Conservation (phyloP, 2,888 invertebrate species). For the Harpalus rufipes region DNA sequence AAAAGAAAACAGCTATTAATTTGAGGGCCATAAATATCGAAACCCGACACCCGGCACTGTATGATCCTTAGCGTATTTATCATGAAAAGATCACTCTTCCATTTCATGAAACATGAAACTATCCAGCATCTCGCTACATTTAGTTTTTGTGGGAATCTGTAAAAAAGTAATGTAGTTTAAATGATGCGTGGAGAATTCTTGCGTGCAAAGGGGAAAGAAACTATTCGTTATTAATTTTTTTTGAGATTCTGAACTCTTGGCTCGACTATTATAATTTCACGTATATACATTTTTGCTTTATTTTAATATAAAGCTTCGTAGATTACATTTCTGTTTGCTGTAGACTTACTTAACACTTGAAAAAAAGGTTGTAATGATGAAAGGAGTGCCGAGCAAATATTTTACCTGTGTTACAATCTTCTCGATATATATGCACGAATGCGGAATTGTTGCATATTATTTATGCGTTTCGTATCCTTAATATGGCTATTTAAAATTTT, state of each 20-base stretch:
- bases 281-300: constrained; percentile 30
- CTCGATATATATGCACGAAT: neutral
- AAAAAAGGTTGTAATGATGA: constrained; percentile 23
- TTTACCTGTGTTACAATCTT: constrained; percentile 9
- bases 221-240: constrained; percentile 54
- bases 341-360: neutral
- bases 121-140: constrained; percentile 42
- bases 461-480: constrained; percentile 2
- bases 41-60: neutral
- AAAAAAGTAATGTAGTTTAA: constrained; percentile 54
- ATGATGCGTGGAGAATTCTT: constrained; percentile 51
- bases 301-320: constrained; percentile 15
- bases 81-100: constrained; percentile 26
- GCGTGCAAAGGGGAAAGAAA: constrained; percentile 42
- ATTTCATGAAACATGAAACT: constrained; percentile 43
- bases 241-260: constrained; percentile 8
- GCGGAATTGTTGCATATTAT: constrained; percentile 3
- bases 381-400: constrained; percentile 15
- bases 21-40: neutral
- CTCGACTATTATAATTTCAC: constrained; percentile 31
- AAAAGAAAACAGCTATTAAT: no score
- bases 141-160: constrained; percentile 36
- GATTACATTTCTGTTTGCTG: constrained; percentile 7
- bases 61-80: neutral
- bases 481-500: neutral